Evolutionary conservation across 92 coral and sea anemone genomes (phyloP).

Genomic region (Epizoanthus fatuus): DNA sequence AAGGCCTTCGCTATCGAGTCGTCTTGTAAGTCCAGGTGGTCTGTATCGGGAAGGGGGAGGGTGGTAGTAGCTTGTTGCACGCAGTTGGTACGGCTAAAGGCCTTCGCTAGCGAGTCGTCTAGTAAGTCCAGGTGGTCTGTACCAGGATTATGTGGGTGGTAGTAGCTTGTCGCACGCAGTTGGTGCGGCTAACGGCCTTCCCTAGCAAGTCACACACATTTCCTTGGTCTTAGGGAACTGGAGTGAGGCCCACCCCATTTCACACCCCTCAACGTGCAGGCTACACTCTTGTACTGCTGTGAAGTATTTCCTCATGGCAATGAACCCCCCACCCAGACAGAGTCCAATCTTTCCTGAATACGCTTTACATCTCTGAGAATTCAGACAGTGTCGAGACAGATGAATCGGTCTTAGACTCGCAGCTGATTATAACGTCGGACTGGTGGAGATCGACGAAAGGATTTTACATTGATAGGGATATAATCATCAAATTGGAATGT

Average conservation of each 20-base stretch:
- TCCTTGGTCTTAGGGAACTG: conserved; percentile 22
- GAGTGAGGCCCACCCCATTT: conserved; percentile 17
- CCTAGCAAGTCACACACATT: neutral
- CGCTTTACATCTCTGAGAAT: conserved; percentile 43
- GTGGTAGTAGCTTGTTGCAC: no score
- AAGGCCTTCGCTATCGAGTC: no score
- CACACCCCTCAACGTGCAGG: conserved; percentile 34
- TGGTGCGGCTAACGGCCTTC: no score
- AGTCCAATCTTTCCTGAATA: conserved; percentile 49
- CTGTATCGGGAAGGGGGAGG: no score
- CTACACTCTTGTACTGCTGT: conserved; percentile 32
- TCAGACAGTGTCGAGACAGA: conserved; percentile 47
- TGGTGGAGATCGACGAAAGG: conserved; percentile 40
- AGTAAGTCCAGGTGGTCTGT: conserved; percentile 12
- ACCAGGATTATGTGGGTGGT: neutral
- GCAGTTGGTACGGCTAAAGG: neutral
- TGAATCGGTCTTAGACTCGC: conserved; percentile 49
- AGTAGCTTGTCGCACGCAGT: no score
- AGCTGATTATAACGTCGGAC: conserved; percentile 50
- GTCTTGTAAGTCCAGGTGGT: no score
- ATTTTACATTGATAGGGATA: no score
- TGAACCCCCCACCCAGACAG: conserved; percentile 44
- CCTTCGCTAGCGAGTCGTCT: conserved; percentile 18
- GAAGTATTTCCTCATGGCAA: conserved; percentile 33
- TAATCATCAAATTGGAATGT: no score